Evolutionary conservation across 1,140 invertebrate species (phyloP).

Genomic region (Goniozus legneri): DNA sequence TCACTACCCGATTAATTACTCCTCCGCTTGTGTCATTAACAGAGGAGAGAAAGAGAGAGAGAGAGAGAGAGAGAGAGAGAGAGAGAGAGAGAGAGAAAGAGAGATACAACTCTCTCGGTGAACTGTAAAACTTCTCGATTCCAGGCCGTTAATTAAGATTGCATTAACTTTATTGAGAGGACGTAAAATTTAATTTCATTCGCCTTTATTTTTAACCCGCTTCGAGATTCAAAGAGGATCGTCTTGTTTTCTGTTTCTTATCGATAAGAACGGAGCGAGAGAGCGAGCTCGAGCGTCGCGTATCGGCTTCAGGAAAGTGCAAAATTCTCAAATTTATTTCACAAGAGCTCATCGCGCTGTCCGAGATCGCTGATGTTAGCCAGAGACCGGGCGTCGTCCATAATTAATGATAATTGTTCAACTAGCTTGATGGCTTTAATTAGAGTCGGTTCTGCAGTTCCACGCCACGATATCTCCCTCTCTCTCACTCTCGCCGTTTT

Average conservation of each 20-base stretch:
- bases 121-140: too few species aligned
- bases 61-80: constrained; percentile 1
- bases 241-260: constrained; percentile 3
- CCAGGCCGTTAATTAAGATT: too few species aligned
- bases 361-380: constrained; percentile 17
- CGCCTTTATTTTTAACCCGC: too few species aligned
- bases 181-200: too few species aligned
- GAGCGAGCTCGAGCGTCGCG: constrained; percentile 12
- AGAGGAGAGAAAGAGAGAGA: background rate
- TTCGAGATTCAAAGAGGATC: too few species aligned
- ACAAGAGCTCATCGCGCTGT: too few species aligned
- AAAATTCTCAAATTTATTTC: too few species aligned
- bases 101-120: constrained; percentile 5
- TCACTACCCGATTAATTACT: too few species aligned
- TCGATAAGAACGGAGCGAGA: background rate
- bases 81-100: constrained; percentile 5
- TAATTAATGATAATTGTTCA: constrained; percentile 40
- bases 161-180: too few species aligned
- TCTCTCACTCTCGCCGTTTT: constrained; percentile 7
- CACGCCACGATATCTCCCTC: constrained; percentile 6
- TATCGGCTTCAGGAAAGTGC: background rate
- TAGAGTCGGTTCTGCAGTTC: constrained; percentile 27
- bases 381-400: constrained; percentile 14
- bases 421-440: constrained; percentile 38
- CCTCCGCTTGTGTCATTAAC: too few species aligned